Conservation (phyloP, 2,797 vertebrate species). For the Phalanger gymnotis region DNA sequence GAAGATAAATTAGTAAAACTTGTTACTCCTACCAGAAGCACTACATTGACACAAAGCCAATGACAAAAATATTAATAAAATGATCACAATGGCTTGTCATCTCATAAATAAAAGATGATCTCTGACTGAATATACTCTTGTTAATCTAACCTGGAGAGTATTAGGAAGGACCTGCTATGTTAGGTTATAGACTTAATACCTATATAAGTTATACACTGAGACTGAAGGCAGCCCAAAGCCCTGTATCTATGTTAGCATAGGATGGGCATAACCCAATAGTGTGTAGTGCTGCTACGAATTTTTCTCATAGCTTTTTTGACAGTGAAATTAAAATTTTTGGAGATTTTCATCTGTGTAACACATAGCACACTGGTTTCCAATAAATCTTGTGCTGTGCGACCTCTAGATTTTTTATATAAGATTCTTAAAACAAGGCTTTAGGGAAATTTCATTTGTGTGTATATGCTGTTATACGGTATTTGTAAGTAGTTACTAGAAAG, state of each 20-base stretch:
- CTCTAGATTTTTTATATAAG: not conserved
- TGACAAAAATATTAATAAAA: slow-evolving; percentile 26
- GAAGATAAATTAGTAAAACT: slow-evolving; percentile 18
- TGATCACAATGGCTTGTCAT: slow-evolving; percentile 4
- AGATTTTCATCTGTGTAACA: not conserved
- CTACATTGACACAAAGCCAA: not conserved
- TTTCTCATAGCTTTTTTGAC: not conserved
- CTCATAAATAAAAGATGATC: slow-evolving; percentile 26
- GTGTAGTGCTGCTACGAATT: not conserved
- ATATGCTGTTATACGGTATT: slow-evolving; percentile 6
- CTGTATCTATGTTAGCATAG: not conserved
- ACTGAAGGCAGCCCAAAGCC: not conserved
- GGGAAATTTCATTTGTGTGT: not conserved
- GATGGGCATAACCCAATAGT: not conserved
- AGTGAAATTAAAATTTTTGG: slow-evolving; percentile 11
- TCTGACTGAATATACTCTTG: not conserved
- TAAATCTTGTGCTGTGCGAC: not conserved
- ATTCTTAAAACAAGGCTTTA: slow-evolving; percentile 1
- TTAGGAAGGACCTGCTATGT: not conserved
- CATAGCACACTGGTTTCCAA: not conserved
- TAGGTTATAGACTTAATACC: not conserved
- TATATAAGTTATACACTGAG: not conserved
- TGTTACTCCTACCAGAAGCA: slow-evolving; percentile 31
- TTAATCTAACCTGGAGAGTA: not conserved
- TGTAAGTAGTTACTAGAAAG: not conserved